phyloP scores from a whole-genome alignment of 1,140 invertebrate species.

The Plutomurus gul region DNA sequence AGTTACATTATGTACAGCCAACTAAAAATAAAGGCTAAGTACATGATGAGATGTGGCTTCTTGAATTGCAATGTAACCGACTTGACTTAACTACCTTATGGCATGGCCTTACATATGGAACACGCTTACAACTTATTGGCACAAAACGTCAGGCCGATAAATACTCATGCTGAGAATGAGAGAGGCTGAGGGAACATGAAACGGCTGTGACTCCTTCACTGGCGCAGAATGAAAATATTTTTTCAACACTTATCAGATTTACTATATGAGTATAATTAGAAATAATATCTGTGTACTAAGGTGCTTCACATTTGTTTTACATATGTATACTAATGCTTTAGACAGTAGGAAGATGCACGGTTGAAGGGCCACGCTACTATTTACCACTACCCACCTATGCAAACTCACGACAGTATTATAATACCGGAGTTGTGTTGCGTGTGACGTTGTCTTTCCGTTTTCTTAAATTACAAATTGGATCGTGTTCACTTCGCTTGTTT shows the following conservation, averaged over 20 bases:
- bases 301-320: no score
- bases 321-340: no score
- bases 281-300: no score
- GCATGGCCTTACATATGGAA: not conserved
- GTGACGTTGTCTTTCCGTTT: not conserved
- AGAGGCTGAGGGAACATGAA: not conserved
- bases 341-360: no score
- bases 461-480: not conserved
- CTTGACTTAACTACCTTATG: not conserved
- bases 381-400: no score
- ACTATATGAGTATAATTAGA: no score
- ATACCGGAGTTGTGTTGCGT: no score
- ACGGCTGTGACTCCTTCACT: not conserved
- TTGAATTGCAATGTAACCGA: not conserved
- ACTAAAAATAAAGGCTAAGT: slow-evolving; percentile 6
- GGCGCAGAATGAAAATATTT: no score
- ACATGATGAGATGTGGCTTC: not conserved
- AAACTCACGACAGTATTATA: no score
- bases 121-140: slow-evolving; percentile 15
- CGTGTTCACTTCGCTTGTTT: not conserved
- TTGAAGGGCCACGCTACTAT: no score
- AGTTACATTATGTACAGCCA: not conserved
- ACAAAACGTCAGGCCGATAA: slow-evolving; percentile 14
- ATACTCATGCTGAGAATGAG: not conserved
- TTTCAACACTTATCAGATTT: no score